Evolutionary conservation across 2,113 vertebrate genomes (phyloP), one percentile per base, ranked within the genome.

Genomic region (Oncorhynchus clarkii): DNA sequence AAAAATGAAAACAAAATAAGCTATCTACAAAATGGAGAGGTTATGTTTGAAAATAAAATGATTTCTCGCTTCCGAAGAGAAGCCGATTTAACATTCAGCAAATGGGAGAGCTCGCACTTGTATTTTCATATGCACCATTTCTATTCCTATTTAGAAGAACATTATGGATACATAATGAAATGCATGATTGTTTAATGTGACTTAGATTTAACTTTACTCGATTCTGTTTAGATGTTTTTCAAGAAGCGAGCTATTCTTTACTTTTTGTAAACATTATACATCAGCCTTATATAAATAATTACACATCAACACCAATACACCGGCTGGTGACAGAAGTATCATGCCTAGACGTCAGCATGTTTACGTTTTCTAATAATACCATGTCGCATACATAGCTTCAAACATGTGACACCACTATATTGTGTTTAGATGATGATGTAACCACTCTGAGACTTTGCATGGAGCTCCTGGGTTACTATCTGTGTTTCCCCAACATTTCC

Each of bases 401-500:
- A 62, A 62, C 51, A 54, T 54, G 51, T 16, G 13, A 64, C 60
- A 9, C n/a, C 20, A 1, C 20, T 16, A 2, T 65, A 24, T 65
- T 22, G 13, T 65, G 26, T 54, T 31, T 13, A 66, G 20, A 39
- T 64, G 72, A 51, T n/a, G 72, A 65, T 27, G 67, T 57, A 34
- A 45, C 59, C 29, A 22, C 59, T 60, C 20, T 29, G 70, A 78
- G 9, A 67, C n/a, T 20, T 45, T 49, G 34, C 39, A 3, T 45
- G 39, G 39, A 45, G 39, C 76, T 79, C 71, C 57, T 77, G 70
- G 79, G 75, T 73, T 83, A 69, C 67, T 79, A 70, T 65, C 68
- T 83, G 75, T 92, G 90, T 92, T 93, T 89, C 76, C 82, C 90
- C 86, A 89, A 91, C 87, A 92, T 60, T 80, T 87, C 87, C 4